A percentile compares a stretch with the other conserved stretches of the same genome.
Evolutionary conservation across 1,140 invertebrate species (phyloP).

Genomic region (Monomorium pharaonis): DNA sequence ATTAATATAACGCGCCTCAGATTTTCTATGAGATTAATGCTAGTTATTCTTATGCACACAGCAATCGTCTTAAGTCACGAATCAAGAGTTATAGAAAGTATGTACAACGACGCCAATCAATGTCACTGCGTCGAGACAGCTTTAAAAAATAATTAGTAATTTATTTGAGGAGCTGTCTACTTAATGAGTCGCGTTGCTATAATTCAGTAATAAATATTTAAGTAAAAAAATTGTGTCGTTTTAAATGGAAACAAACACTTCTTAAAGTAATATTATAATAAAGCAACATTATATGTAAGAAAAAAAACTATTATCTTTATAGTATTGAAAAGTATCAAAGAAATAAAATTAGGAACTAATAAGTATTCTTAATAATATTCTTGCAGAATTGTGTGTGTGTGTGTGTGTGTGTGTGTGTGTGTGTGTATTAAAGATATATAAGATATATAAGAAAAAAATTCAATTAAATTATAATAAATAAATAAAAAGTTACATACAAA

Average conservation of each 20-base stretch:
- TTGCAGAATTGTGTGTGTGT: too few relatives aligned
- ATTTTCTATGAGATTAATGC: conserved; percentile 35
- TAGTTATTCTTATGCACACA: conserved; percentile 7
- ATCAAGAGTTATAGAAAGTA: not conserved
- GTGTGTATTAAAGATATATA: too few relatives aligned
- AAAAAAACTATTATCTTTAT: not conserved
- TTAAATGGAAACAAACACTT: not conserved
- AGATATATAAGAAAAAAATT: not conserved
- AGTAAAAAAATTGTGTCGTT: not conserved
- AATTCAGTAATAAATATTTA: too few relatives aligned
- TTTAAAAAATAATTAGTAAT: not conserved
- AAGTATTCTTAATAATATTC: not conserved
- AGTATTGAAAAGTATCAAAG: not conserved
- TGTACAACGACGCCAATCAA: conserved; percentile 18
- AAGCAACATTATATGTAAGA: too few relatives aligned
- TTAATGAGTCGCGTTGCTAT: not conserved
- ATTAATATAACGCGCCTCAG: conserved; percentile 9
- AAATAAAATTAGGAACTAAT: not conserved
- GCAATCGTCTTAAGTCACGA: not conserved
- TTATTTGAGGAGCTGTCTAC: not conserved
- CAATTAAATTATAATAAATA: not conserved
- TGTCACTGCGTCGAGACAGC: conserved; percentile 6
- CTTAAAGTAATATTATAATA: too few relatives aligned
- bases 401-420: too few relatives aligned
- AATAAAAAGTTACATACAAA: not conserved